Evolutionary conservation across 2,888 invertebrate species (phyloP), one percentile per base, ranked within the genome.

Genomic region (Buathra laborator): DNA sequence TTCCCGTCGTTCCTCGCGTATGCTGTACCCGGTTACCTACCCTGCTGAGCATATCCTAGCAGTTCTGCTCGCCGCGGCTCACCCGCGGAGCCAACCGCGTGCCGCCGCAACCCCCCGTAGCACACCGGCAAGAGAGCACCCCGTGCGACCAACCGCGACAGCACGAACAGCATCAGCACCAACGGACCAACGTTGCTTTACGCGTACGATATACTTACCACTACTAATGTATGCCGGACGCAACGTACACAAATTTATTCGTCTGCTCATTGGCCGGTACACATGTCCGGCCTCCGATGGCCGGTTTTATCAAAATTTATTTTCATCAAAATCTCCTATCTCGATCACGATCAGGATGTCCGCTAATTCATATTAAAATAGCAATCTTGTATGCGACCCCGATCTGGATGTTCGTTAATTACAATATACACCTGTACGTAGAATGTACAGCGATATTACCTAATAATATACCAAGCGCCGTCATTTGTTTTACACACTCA

Each of bases 1-100:
- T 51, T 71, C 84, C 86, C 89, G 85, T 85, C 84, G 79, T 79
- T 84, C 82, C 82, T 83, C 79, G 75, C 80, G 29, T 83, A 85
- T 76, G 74, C 62, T 85, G 87, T 87, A 87, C 89, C 90, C 90
- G 88, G 90, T 89, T 90, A 90, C 91, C 91, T 84, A 86, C 81
- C 90, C 87, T 88, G 87, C 70, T 64, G 64, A 80, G 79, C 81
- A 83, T 75, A 79, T 83, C 83, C 81, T 67, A 68, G 81, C 76
- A 79, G 59, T 71, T 82, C 79, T 81, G 51, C 75, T 86, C 87
- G 86, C 84, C 88, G 87, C 85, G 87, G 86, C 88, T 87, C 84
- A 84, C 87, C 86, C 87, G 86, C 37, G 53, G 64, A 64, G 76
- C 81, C 79, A 75, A 84, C 76, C 84, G 44, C 78, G 78, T 70